Evolutionary conservation across 2,888 invertebrate genomes (phyloP), one percentile per base, ranked within the genome.

Genomic region (Campopleginae sp.): DNA sequence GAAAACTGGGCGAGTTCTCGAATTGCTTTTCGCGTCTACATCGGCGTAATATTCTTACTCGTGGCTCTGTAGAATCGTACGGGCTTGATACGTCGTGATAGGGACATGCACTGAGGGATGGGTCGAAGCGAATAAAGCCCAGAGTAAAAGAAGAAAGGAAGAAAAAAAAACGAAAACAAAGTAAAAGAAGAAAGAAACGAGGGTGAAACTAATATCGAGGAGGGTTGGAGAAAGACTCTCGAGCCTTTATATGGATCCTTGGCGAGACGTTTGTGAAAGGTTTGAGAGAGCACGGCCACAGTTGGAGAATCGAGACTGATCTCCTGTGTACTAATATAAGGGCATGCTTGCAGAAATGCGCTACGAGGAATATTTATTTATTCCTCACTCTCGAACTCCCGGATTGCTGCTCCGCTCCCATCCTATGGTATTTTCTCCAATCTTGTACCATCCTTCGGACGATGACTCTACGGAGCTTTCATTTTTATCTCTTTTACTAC

Each of bases 201-300:
- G 81, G 83, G 86, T 81, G 86, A 87, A 87, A 85, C 86, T 87
- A 84, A 86, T 85, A 85, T 87, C 85, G 79, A 85, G 86, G 82
- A 87, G 83, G 86, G 84, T 83, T 80, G 77, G 77, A 65, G 77
- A 80, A 71, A 80, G 80, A 80, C 72, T 76, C 76, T 80, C 70
- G 77, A 83, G 68, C 77, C 83, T 86, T 83, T 80, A 75, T 75
- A 75, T 68, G 77, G 82, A 66, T 83, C 80, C 58, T 79, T 85
- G 68, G 78, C 82, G 75, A 79, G 82, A 85, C 82, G 83, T 83
- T 77, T 80, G 86, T 78, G 77, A 83, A 82, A 82, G 71, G 82
- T 71, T 82, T 46, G 79, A 38, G 27, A 71, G 54, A 65, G 46
- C 44, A 78, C 31, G 5, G 61, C 54, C 66, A 46, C 68, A 74